Conservation (phyloP, 2,888 invertebrate species). For the Epinotia brunnichana region DNA sequence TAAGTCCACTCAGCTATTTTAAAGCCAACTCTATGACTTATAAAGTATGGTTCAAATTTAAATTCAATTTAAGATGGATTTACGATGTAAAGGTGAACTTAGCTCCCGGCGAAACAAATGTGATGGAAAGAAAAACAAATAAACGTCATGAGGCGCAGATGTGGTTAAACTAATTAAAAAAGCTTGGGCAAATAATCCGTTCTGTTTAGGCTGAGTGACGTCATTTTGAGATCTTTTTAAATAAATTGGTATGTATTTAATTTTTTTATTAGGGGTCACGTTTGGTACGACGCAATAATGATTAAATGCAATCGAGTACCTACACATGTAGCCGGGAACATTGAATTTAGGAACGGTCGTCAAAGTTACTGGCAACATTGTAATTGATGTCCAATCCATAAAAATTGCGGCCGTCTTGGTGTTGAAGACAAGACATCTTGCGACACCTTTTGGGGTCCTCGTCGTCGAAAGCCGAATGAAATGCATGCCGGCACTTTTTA, state of each 20-base stretch:
- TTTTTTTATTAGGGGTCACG: conserved; percentile 7
- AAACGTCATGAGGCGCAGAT: conserved; percentile 23
- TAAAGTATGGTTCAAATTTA: background rate
- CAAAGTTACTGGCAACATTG: no score
- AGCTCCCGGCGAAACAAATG: conserved; percentile 27
- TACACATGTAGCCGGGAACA: no score
- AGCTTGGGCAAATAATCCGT: conserved; percentile 21
- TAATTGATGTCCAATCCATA: no score
- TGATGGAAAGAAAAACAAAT: conserved; percentile 30
- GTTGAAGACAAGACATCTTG: no score
- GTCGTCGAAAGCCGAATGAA: no score
- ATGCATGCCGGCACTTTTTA: no score
- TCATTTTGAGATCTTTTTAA: conserved; percentile 17
- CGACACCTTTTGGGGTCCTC: no score
- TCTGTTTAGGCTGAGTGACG: conserved; percentile 21
- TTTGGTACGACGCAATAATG: background rate
- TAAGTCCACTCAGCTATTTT: background rate
- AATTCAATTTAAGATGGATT: background rate
- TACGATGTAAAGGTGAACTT: background rate
- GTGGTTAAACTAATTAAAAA: conserved; percentile 33
- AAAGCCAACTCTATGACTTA: background rate
- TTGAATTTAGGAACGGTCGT: no score
- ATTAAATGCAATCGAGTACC: no score
- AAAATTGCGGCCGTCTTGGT: no score
- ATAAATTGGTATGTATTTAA: conserved; percentile 22